phyloP scores from a whole-genome alignment of 2,797 vertebrate genomes.

The Phrynocephalus forsythii region DNA sequence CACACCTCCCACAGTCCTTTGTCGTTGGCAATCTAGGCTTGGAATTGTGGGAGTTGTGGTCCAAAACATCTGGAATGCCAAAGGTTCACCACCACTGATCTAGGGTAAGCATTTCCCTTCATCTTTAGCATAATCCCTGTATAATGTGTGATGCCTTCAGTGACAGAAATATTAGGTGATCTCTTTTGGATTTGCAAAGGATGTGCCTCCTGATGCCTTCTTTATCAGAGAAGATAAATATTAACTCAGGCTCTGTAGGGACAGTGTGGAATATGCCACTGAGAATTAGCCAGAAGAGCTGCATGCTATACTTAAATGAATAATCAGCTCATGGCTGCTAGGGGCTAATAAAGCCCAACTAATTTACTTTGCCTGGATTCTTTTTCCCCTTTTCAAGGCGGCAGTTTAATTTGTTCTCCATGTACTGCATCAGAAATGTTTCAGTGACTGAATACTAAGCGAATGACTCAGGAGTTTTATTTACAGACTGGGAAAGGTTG shows the following conservation, averaged over 20 bases:
- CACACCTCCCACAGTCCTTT: too few species aligned
- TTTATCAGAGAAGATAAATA: neutral
- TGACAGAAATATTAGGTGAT: neutral
- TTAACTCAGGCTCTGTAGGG: slow-evolving; percentile 1
- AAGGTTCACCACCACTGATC: too few species aligned
- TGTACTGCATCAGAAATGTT: slow-evolving; percentile 30
- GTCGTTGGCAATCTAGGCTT: too few species aligned
- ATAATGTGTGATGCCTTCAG: neutral
- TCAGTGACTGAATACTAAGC: neutral
- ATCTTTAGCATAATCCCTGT: neutral
- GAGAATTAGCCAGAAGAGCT: neutral
- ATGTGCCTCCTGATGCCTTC: neutral
- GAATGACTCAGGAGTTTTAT: neutral
- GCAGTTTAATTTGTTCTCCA: slow-evolving; percentile 4
- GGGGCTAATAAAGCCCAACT: neutral
- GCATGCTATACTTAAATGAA: accelerated
- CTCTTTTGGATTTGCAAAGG: neutral
- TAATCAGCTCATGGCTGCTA: accelerated
- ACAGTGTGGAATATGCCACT: neutral
- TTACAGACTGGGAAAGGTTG: neutral
- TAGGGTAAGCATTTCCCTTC: neutral
- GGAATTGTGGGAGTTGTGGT: too few species aligned
- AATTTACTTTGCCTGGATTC: neutral
- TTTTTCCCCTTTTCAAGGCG: neutral
- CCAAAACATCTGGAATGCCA: too few species aligned